These are phyloP conservation scores for Zeus faber DNA, from an alignment of 2,113 vertebrate genomes.

Conservation along the genomic window DNA sequence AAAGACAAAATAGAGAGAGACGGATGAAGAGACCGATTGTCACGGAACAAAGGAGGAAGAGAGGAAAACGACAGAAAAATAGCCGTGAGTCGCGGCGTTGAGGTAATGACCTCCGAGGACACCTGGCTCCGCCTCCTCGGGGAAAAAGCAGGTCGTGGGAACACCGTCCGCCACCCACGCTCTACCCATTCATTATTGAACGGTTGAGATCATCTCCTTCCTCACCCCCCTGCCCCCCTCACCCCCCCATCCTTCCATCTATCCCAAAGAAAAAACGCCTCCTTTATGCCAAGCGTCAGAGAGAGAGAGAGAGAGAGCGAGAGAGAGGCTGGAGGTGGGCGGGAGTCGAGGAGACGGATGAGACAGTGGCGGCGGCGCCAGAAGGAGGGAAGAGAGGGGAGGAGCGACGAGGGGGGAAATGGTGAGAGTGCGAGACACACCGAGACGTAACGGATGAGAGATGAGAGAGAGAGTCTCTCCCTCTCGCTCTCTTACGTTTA, in stretches of 20 bases:
- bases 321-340: not conserved
- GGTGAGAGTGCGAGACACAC: not conserved
- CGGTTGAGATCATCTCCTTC: too few species aligned
- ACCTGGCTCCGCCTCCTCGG: too few species aligned
- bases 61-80: not conserved
- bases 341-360: not conserved
- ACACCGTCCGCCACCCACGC: too few species aligned
- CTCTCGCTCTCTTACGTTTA: not conserved
- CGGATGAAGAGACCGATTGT: conserved; percentile 1
- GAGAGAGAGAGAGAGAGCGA: not conserved
- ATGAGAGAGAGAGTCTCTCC: conserved; percentile 15
- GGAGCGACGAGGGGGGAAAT: not conserved
- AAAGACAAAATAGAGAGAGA: not conserved
- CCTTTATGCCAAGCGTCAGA: too few species aligned
- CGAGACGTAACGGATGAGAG: conserved; percentile 3
- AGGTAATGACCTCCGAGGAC: too few species aligned
- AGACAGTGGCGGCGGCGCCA: too few species aligned
- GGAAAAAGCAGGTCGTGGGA: too few species aligned
- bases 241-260: too few species aligned
- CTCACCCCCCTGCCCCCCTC: too few species aligned
- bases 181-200: too few species aligned
- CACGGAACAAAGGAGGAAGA: not conserved
- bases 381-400: not conserved
- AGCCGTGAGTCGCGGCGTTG: too few species aligned
- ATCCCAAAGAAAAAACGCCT: too few species aligned